phyloP scores from a whole-genome alignment of 1,140 invertebrate species.

The Asbolus verrucosus region DNA sequence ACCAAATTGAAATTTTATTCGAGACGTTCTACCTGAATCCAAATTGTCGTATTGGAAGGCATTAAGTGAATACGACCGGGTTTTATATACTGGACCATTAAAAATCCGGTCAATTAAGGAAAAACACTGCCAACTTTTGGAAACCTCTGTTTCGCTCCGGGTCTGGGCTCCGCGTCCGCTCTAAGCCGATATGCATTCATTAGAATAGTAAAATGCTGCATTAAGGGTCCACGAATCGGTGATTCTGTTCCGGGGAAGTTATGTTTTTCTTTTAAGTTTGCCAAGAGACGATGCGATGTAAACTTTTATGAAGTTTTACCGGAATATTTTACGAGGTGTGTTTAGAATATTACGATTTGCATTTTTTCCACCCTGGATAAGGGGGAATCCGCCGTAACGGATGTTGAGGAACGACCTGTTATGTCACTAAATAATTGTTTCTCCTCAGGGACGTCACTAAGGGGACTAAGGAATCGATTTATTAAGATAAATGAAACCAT shows the following conservation, averaged over 20 bases:
- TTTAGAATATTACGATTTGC: constrained; percentile 54
- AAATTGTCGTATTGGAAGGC: constrained; percentile 42
- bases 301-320: constrained; percentile 55
- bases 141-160: constrained; percentile 39
- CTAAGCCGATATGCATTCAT: constrained; percentile 59
- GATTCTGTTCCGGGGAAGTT: constrained; percentile 53
- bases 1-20: constrained; percentile 47
- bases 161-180: constrained; percentile 33
- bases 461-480: constrained; percentile 8
- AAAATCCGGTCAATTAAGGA: constrained; percentile 13
- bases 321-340: constrained; percentile 53
- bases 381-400: neutral
- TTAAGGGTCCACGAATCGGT: constrained; percentile 54
- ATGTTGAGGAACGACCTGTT: constrained; percentile 9
- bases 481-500: constrained; percentile 35
- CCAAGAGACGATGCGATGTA: constrained; percentile 43
- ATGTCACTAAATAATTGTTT: constrained; percentile 19
- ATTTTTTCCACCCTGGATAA: constrained; percentile 40
- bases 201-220: constrained; percentile 58
- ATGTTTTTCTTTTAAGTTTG: constrained; percentile 57
- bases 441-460: neutral
- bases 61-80: constrained; percentile 30
- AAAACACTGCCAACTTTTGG: constrained; percentile 37
- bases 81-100: neutral
- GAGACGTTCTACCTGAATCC: constrained; percentile 43